Conservation (phyloP, 2,888 invertebrate genomes). For the Reticulitermes lucifugus region DNA sequence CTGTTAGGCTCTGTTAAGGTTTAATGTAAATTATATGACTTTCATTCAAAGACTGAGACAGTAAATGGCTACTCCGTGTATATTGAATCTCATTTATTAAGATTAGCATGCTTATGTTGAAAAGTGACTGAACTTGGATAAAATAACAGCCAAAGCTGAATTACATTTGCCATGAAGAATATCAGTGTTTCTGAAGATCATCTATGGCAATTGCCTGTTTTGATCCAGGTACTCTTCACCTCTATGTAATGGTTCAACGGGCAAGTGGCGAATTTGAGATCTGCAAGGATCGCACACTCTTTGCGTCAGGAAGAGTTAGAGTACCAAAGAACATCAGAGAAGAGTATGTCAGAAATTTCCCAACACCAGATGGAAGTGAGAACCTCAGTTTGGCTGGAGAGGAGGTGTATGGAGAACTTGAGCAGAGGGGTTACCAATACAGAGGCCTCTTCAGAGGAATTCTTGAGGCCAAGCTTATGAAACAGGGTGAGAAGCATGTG, state of each 20-base stretch:
- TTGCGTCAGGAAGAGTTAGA: conserved; percentile 42
- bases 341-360: conserved; percentile 15
- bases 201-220: neutral
- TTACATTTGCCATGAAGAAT: too few relatives aligned
- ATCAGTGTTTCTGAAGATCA: too few relatives aligned
- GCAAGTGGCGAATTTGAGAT: conserved; percentile 64
- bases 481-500: conserved; percentile 34
- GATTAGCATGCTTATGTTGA: too few relatives aligned
- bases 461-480: conserved; percentile 9
- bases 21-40: too few relatives aligned
- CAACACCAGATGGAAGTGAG: neutral
- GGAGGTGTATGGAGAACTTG: conserved; percentile 45
- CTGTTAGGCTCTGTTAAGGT: too few relatives aligned
- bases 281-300: conserved; percentile 60
- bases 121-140: too few relatives aligned
- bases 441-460: conserved; percentile 58
- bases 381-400: conserved; percentile 28
- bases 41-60: too few relatives aligned
- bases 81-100: too few relatives aligned
- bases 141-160: too few relatives aligned
- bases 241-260: conserved; percentile 59
- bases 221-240: conserved; percentile 59
- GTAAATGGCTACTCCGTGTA: too few relatives aligned
- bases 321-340: conserved; percentile 32
- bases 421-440: conserved; percentile 60